Base-by-base conservation (phyloP, 2,797 vertebrate species). In the Kryptopterus vitreolus region DNA sequence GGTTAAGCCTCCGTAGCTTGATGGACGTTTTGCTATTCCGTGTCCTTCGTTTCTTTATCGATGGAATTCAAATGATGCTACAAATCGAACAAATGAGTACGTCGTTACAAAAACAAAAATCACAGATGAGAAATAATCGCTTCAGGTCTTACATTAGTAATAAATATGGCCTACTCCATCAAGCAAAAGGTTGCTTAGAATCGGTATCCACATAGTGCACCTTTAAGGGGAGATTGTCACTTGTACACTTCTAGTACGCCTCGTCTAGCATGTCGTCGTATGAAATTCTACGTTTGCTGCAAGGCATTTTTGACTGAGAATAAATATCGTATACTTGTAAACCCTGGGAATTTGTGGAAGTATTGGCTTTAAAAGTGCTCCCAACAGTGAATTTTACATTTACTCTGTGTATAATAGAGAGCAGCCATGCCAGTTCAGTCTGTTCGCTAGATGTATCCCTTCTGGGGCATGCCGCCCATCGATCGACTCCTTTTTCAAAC, bases 201-300 rank as follows among this genome's bases (percentile, higher is more conserved):
- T 48, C 61, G 62, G 20, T 26, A 55, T 38, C 77, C 50, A 79
- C 81, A 83, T 83, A 83, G 33, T 83, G 77, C 81, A 83, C 81
- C 81, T 83, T 85, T 86, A 82, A 82, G 70, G 75, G 80, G 65
- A 85, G 86, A 87, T 87, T 87, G 86, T 87, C 86, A 63, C 52
- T 61, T 79, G 82, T 85, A 63, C 43, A 38, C 48, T 76, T 24
- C 83, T 79, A n/a, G n/a, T n/a, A 80, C 66, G 83, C 70, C 81
- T 71, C 68, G 62, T 83, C 59, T 29, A 77, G 69, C 48, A 31
- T 74, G 55, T 83, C 68, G 22, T 29, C 52, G 61, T 73, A 70
- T 77, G 71, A 43, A 78, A 78, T 79, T 52, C 38, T 73, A 65
- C 31, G 43, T 53, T 82, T 74, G 70, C 65, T 77, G 77, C 76